phyloP scores from a whole-genome alignment of 2,888 invertebrate species.

The Pelosia muscerda region DNA sequence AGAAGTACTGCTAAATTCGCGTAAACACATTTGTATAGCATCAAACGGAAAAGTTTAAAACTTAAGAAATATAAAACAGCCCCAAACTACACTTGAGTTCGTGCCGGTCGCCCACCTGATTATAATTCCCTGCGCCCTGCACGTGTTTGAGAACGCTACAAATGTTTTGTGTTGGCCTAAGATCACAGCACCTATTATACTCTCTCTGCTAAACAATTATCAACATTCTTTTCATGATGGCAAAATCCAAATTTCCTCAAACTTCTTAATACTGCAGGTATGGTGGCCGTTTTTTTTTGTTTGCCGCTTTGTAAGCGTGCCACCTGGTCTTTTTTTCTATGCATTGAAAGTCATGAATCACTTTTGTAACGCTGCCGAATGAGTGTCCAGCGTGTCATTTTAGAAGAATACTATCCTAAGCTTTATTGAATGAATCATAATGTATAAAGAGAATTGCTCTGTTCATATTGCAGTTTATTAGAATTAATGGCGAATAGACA shows the following conservation, averaged over 20 bases:
- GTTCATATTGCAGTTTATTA: conserved; percentile 50
- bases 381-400: conserved; percentile 59
- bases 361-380: conserved; percentile 67
- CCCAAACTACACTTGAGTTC: conserved; percentile 59
- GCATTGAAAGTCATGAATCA: conserved; percentile 79
- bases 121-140: conserved; percentile 72
- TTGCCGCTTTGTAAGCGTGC: conserved; percentile 72
- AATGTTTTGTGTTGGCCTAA: conserved; percentile 72
- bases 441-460: conserved; percentile 33
- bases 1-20: neutral
- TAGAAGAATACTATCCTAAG: conserved; percentile 43
- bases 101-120: conserved; percentile 76
- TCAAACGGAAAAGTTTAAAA: conserved; percentile 4
- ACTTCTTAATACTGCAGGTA: conserved; percentile 59
- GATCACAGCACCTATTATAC: conserved; percentile 66
- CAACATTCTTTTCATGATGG: conserved; percentile 55
- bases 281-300: conserved; percentile 73
- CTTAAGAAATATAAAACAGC: conserved; percentile 43
- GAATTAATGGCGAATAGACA: conserved; percentile 37
- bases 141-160: conserved; percentile 79
- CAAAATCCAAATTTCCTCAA: conserved; percentile 61
- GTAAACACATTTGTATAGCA: neutral
- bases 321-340: conserved; percentile 83
- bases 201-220: conserved; percentile 62
- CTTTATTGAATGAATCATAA: conserved; percentile 59